phyloP scores from a whole-genome alignment of 2,113 vertebrate species.

The Cheilinus undulatus region DNA sequence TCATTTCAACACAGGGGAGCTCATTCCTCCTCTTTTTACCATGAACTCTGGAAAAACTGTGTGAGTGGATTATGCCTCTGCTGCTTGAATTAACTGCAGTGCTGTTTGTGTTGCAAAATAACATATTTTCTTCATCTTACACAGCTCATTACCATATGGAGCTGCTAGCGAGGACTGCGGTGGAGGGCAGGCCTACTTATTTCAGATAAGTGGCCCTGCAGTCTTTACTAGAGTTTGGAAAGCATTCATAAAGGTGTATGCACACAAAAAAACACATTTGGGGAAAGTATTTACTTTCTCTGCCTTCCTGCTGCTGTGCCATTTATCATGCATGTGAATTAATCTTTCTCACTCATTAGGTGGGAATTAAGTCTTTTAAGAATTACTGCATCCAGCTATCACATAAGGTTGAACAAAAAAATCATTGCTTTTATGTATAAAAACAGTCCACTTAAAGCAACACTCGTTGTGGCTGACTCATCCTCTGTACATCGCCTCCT shows the following conservation, averaged over 20 bases:
- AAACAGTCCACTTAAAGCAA: conserved; percentile 20
- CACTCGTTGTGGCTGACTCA: conserved; percentile 21
- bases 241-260: conserved; percentile 35
- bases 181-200: conserved; percentile 73
- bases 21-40: conserved; percentile 23
- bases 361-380: conserved; percentile 66
- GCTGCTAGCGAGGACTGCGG: conserved; percentile 56
- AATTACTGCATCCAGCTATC: conserved; percentile 57
- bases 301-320: conserved; percentile 37
- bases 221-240: conserved; percentile 54
- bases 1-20: conserved; percentile 27
- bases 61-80: conserved; percentile 31
- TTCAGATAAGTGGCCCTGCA: conserved; percentile 66
- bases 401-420: conserved; percentile 60
- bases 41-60: conserved; percentile 26
- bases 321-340: conserved; percentile 73
- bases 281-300: conserved; percentile 45
- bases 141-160: conserved; percentile 74
- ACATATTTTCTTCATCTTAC: conserved; percentile 62
- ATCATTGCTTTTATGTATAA: conserved; percentile 58
- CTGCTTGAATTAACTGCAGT: conserved; percentile 49
- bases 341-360: conserved; percentile 68
- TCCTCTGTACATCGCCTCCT: conserved; percentile 22
- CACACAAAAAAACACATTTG: conserved; percentile 31
- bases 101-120: conserved; percentile 59